phyloP scores from a whole-genome alignment of 2,797 vertebrate species.

The Xenentodon cancila region DNA sequence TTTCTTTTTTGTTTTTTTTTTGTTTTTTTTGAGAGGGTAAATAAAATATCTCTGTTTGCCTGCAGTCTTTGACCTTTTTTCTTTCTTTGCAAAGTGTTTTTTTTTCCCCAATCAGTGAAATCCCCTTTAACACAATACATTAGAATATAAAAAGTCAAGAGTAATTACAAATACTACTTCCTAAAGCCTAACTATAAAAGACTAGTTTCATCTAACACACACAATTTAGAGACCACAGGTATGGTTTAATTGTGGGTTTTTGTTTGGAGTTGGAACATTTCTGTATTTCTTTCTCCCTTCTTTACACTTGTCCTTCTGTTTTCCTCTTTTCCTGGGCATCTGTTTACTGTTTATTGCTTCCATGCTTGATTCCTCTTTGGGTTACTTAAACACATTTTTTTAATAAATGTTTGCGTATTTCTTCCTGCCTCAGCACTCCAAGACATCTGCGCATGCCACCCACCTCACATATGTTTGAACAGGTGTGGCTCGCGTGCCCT shows the following conservation, averaged over 20 bases:
- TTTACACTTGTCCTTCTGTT: constrained; percentile 16
- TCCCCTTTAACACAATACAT: constrained; percentile 13
- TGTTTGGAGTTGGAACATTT: constrained; percentile 34
- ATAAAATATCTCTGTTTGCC: constrained; percentile 20
- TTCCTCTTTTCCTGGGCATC: constrained; percentile 3
- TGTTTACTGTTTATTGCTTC: constrained; percentile 1
- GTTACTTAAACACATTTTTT: constrained; percentile 15
- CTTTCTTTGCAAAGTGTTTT: constrained; percentile 21
- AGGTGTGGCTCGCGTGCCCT: constrained; percentile 57
- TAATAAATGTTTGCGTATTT: background rate
- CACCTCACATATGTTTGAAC: constrained; percentile 31
- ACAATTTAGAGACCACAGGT: constrained; percentile 63
- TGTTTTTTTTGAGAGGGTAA: background rate
- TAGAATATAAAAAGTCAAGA: constrained; percentile 43
- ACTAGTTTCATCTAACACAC: constrained; percentile 39
- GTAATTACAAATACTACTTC: constrained; percentile 22
- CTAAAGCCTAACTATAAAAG: constrained; percentile 26
- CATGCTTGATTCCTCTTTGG: constrained; percentile 29
- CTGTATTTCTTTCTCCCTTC: constrained; percentile 7
- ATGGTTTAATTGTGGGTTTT: constrained; percentile 57
- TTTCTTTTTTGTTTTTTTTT: constrained; percentile 23
- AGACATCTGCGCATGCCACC: constrained; percentile 27
- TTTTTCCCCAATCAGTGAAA: constrained; percentile 24
- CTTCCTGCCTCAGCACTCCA: constrained; percentile 3
- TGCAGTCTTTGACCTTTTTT: constrained; percentile 12